These are phyloP conservation scores for Netelia virgata DNA, from an alignment of 2,888 invertebrate genomes.

Conservation along the genomic window DNA sequence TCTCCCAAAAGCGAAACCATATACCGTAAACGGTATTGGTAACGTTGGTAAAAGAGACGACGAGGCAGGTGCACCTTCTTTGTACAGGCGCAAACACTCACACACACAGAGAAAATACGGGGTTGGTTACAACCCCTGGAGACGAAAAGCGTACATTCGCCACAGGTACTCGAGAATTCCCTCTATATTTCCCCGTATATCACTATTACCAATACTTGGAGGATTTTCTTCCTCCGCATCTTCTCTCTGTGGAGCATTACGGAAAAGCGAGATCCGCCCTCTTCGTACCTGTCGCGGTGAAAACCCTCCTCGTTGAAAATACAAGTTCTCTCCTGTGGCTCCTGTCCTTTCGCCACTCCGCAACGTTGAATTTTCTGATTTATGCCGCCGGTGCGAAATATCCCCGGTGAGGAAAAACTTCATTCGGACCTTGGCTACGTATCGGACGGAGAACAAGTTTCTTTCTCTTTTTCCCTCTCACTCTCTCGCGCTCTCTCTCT, in stretches of 20 bases:
- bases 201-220: slow-evolving; percentile 7
- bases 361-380: slow-evolving; percentile 40
- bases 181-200: slow-evolving; percentile 6
- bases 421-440: not conserved
- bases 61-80: slow-evolving; percentile 63
- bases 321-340: slow-evolving; percentile 31
- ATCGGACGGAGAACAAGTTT: slow-evolving; percentile 12
- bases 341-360: slow-evolving; percentile 35
- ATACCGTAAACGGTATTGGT: slow-evolving; percentile 65
- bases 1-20: slow-evolving; percentile 52
- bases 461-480: slow-evolving; percentile 34
- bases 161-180: slow-evolving; percentile 48
- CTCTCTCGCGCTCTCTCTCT: slow-evolving; percentile 46
- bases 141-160: slow-evolving; percentile 28
- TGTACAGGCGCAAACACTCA: not conserved
- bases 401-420: slow-evolving; percentile 16
- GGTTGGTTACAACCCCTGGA: slow-evolving; percentile 56
- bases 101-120: slow-evolving; percentile 8
- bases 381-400: slow-evolving; percentile 19
- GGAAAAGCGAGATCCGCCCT: slow-evolving; percentile 33
- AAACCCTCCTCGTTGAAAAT: slow-evolving; percentile 17
- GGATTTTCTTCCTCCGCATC: slow-evolving; percentile 6
- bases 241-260: not conserved
- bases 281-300: slow-evolving; percentile 9
- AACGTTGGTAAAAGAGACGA: slow-evolving; percentile 61